These are phyloP conservation scores for Apodemia mormo DNA, from an alignment of 2,888 invertebrate genomes.

Conservation along the genomic window DNA sequence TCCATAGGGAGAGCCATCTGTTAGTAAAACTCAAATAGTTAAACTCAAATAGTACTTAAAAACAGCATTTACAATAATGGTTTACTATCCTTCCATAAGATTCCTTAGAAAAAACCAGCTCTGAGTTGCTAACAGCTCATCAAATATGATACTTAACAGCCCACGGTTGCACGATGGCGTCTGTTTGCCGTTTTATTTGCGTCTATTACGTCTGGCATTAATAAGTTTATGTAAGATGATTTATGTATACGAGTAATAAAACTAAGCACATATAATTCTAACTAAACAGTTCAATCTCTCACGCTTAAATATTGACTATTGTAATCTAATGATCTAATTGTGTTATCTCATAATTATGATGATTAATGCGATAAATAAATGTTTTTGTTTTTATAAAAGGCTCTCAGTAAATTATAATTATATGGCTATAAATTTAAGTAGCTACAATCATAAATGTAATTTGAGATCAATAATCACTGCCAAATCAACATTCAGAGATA, in stretches of 20 bases:
- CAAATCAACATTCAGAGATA: no score
- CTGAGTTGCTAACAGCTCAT: neutral
- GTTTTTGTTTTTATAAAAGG: neutral
- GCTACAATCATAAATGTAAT: no score
- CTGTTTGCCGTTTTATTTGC: slow-evolving; percentile 6
- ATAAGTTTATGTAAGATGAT: neutral
- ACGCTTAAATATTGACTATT: neutral
- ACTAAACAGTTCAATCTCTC: slow-evolving; percentile 6
- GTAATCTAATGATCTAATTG: neutral
- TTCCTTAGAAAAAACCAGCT: neutral
- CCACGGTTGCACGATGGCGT: neutral
- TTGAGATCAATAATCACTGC: no score
- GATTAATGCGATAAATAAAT: neutral
- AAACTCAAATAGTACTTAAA: neutral
- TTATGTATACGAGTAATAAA: neutral
- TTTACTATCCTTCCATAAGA: neutral
- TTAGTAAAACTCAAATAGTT: no score
- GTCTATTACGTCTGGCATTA: neutral
- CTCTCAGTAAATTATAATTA: neutral
- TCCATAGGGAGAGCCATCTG: no score
- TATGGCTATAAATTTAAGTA: no score
- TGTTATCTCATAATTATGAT: neutral
- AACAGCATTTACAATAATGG: neutral
- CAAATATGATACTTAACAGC: slow-evolving; percentile 5
- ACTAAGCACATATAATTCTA: neutral